Percentiles rank a stretch among this genome's conserved stretches.
Conservation (phyloP, 2,797 vertebrate species). For the Anas acuta region DNA sequence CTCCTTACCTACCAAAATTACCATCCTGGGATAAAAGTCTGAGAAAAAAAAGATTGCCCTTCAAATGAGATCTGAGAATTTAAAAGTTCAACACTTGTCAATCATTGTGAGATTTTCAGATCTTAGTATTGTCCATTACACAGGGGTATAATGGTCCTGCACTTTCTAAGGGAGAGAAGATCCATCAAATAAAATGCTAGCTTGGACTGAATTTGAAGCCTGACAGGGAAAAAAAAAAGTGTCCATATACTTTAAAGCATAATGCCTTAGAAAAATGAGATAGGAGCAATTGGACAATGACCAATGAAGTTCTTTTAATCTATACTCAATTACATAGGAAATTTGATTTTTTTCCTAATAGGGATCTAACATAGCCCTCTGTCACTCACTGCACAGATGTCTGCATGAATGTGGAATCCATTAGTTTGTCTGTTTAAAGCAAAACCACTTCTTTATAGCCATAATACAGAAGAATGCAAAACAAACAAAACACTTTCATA, state of each 20-base stretch:
- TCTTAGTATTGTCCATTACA: conserved; percentile 6
- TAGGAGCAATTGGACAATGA: neutral
- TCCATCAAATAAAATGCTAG: neutral
- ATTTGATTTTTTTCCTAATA: conserved; percentile 9
- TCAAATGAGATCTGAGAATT: conserved; percentile 11
- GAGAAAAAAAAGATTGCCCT: conserved; percentile 4
- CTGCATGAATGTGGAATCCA: neutral
- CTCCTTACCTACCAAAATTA: neutral
- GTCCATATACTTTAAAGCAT: neutral
- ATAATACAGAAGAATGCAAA: neutral
- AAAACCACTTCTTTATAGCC: neutral
- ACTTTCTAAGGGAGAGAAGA: neutral
- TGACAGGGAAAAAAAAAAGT: neutral
- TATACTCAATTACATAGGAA: neutral
- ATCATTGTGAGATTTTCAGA: conserved; percentile 11
- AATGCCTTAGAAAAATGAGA: neutral
- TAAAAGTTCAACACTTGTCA: conserved; percentile 29
- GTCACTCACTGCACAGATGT: neutral
- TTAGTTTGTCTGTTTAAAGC: neutral
- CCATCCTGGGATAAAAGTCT: conserved; percentile 17
- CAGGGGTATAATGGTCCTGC: neutral
- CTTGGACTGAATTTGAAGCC: neutral
- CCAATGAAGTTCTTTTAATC: neutral
- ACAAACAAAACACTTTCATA: neutral
- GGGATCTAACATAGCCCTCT: neutral